phyloP scores from a whole-genome alignment of 1,140 invertebrate species.

The Choristoneura fumiferana region DNA sequence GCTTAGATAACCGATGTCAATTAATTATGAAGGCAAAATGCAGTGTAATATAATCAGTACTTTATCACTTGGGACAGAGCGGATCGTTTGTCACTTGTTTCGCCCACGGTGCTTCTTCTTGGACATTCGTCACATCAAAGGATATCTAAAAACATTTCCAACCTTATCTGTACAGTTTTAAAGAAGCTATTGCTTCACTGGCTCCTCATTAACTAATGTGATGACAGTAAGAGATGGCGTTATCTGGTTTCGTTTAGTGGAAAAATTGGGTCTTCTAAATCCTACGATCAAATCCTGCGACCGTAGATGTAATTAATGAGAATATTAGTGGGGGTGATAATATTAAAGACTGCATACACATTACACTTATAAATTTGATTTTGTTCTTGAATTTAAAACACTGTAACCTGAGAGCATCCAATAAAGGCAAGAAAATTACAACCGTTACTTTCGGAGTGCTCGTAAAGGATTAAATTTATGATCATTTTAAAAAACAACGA shows the following conservation, averaged over 20 bases:
- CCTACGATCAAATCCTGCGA: constrained; percentile 1
- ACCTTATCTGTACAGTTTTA: constrained; percentile 41
- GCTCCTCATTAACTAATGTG: constrained; percentile 52
- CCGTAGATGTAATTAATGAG: constrained; percentile 9
- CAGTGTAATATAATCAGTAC: constrained; percentile 75
- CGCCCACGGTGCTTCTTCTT: constrained; percentile 63
- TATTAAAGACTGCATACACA: not conserved
- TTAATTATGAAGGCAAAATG: constrained; percentile 74
- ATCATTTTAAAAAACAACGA: constrained; percentile 6
- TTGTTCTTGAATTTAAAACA: not conserved
- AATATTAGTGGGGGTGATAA: not conserved
- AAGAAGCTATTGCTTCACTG: constrained; percentile 37
- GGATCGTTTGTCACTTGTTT: constrained; percentile 70
- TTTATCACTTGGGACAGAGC: constrained; percentile 72
- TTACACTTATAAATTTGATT: not conserved
- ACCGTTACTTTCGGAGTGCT: not conserved
- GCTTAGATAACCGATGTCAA: constrained; percentile 61
- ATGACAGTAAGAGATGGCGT: constrained; percentile 66
- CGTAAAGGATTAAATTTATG: constrained; percentile 17
- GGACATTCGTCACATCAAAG: constrained; percentile 58
- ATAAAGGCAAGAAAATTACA: constrained; percentile 2
- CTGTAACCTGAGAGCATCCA: not conserved
- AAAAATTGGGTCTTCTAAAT: constrained; percentile 43
- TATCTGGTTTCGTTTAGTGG: constrained; percentile 70
- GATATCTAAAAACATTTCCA: constrained; percentile 35